These are phyloP conservation scores for Colaptes auratus DNA, from an alignment of 2,113 vertebrate species.

Conservation along the genomic window DNA sequence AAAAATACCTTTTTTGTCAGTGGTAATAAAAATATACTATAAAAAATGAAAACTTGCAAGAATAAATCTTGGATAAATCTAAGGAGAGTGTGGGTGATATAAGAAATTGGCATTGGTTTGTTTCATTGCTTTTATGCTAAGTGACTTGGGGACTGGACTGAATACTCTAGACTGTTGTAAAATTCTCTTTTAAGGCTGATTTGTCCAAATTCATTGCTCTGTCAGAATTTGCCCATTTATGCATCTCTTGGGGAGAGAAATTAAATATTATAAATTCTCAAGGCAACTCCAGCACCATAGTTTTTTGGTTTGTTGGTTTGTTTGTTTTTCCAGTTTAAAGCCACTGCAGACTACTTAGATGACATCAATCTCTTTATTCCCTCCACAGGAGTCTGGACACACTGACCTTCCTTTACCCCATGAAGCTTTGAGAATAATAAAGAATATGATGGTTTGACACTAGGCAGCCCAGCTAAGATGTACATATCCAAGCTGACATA, in stretches of 20 bases:
- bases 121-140: slow-evolving; percentile 37
- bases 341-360: background rate
- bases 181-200: slow-evolving; percentile 8
- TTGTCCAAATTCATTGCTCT: slow-evolving; percentile 7
- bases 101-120: slow-evolving; percentile 1
- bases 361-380: background rate
- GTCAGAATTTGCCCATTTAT: slow-evolving; percentile 22
- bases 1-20: background rate
- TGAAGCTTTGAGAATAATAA: background rate
- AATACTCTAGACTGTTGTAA: background rate
- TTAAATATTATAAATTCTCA: background rate
- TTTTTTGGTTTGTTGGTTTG: too few relatives aligned
- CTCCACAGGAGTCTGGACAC: background rate
- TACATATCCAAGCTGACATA: background rate
- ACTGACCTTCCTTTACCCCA: background rate
- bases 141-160: background rate
- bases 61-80: slow-evolving; percentile 6
- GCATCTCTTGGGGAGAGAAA: background rate
- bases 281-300: background rate
- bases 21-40: background rate
- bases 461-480: background rate
- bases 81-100: background rate
- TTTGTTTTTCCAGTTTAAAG: background rate
- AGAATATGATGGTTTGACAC: background rate
- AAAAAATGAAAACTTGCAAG: slow-evolving; percentile 20